Conservation (phyloP, 1,140 invertebrate genomes). For the Macrobrachium rosenbergii region DNA sequence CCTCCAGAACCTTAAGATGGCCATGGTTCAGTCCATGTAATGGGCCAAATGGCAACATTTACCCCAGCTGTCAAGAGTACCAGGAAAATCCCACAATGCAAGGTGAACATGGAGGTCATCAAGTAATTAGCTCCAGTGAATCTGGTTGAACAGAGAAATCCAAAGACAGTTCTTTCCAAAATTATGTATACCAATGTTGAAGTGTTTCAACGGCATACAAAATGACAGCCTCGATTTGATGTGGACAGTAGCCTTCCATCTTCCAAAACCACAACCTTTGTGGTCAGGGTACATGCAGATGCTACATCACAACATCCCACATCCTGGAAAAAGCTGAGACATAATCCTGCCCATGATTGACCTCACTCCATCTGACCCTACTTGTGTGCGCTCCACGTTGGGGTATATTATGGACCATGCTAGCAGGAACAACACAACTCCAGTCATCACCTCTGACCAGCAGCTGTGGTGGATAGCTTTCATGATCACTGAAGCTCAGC, state of each 20-base stretch:
- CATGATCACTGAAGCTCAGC: not conserved
- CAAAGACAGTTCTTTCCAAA: no score
- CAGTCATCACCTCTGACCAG: slow-evolving; percentile 42
- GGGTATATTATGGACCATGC: slow-evolving; percentile 1
- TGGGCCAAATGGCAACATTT: no score
- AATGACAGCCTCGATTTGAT: not conserved
- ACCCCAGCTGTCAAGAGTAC: no score
- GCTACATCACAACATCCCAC: not conserved
- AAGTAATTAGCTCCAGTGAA: no score
- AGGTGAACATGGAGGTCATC: no score
- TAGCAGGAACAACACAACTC: slow-evolving; percentile 13
- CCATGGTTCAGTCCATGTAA: no score
- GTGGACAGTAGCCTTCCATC: not conserved
- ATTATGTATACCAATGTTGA: not conserved
- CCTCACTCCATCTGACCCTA: slow-evolving; percentile 7
- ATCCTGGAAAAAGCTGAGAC: not conserved
- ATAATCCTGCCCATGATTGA: slow-evolving; percentile 15
- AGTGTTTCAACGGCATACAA: not conserved
- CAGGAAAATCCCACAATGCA: no score
- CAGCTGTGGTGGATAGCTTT: slow-evolving; percentile 31
- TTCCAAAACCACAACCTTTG: slow-evolving; percentile 7
- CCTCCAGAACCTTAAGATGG: no score
- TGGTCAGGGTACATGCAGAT: slow-evolving; percentile 32
- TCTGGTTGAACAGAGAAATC: no score
- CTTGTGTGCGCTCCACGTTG: slow-evolving; percentile 17